Evolutionary conservation across 2,797 vertebrate genomes (phyloP).

Genomic region (Acomys russatus): DNA sequence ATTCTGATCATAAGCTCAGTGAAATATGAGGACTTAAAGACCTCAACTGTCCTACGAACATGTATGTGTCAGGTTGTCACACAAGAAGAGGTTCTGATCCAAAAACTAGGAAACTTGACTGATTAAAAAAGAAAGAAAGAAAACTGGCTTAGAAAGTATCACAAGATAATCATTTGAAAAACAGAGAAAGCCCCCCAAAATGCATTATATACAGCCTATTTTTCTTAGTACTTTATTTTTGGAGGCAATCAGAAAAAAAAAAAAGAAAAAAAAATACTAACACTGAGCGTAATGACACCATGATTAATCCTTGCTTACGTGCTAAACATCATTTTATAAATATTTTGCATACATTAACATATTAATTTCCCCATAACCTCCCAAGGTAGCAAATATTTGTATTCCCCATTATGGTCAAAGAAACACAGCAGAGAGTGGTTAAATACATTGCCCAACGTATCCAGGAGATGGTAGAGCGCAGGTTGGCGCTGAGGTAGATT

Average conservation of each 20-base stretch:
- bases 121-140: not conserved
- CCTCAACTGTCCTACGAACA: not conserved
- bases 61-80: not conserved
- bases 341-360: constrained; percentile 17
- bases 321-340: not conserved
- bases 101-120: not conserved
- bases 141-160: not conserved
- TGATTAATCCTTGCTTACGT: constrained; percentile 1
- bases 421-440: not conserved
- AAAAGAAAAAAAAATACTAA: not conserved
- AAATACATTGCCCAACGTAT: not conserved
- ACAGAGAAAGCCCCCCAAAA: not conserved
- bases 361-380: constrained; percentile 1
- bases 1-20: not conserved
- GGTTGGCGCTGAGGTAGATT: not conserved
- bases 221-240: not conserved
- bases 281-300: not conserved
- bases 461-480: not conserved
- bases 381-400: not conserved
- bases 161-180: constrained; percentile 35
- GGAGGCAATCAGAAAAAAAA: not conserved
- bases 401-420: not conserved
- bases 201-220: not conserved
- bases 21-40: not conserved
- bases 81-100: constrained; percentile 23